Base-by-base conservation (phyloP, 2,888 invertebrate genomes). In the Acleris literana region DNA sequence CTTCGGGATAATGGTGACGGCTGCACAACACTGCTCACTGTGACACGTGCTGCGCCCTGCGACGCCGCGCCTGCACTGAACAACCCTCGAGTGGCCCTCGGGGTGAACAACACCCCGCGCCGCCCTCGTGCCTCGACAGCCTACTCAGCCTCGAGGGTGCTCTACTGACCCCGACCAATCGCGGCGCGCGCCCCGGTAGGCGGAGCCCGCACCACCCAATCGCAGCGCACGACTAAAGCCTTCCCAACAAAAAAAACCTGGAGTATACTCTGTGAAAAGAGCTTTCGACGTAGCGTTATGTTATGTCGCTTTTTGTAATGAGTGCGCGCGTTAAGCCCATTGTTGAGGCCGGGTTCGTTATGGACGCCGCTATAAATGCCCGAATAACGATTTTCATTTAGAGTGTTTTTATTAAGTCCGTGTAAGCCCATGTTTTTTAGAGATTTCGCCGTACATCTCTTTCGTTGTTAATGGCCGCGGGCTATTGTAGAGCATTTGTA, bases 241-340 rank as follows among this genome's bases (percentile, higher is more conserved):
- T 88, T 88, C 87, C 88, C 87, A 84, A 81, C 85, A 86, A 92
- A 80, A 39, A 86, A 87, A 91, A 90, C 87, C 85, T 90, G 85
- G 88, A 89, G 92, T 91, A 92, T 91, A 91, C 92, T 85, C 90
- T 90, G 85, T 90, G 88, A 90, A 91, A 88, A 90, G 86, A 92
- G 90, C 92, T 92, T 92, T 92, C 87, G 86, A 90, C 87, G 89
- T 82, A 84, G 88, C 88, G 92, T 89, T 91, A 90, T 88, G 90
- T 92, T 92, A 90, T 90, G 90, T 90, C 88, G 91, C 90, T 91
- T 92, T 89, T 92, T 92, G 91, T 92, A 92, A 92, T 92, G 89
- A 92, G 92, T 90, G 86, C 87, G 88, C 86, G 90, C 90, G 89
- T 88, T 92, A 92, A 92, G 92, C 89, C 92, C 87, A 91, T 92